Evolutionary conservation across 2,888 invertebrate genomes (phyloP).

Genomic region (Drosophila pseudotakahashii): DNA sequence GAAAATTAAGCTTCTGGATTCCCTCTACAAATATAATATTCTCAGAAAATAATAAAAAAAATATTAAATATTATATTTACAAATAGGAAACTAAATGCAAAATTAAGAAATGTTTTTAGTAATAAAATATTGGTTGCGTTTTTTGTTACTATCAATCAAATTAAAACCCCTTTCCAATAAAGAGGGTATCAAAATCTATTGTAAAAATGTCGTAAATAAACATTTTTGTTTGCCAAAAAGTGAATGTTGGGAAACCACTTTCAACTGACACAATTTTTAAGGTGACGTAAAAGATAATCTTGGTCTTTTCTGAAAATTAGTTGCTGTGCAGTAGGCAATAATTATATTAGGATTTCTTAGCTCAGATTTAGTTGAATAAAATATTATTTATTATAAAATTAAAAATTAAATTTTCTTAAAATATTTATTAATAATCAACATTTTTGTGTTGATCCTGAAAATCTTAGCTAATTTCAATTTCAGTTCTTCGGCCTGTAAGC

Average conservation of each 20-base stretch:
- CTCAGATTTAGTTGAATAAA: no score
- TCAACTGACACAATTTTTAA: no score
- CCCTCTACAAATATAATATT: background rate
- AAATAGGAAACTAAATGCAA: background rate
- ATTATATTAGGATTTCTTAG: no score
- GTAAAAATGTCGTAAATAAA: background rate
- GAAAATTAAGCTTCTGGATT: constrained; percentile 1
- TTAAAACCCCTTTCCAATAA: no score
- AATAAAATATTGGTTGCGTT: background rate
- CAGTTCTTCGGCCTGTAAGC: background rate
- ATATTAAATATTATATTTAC: background rate
- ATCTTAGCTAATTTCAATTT: background rate
- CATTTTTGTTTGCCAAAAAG: background rate
- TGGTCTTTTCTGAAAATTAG: no score
- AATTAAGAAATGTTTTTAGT: no score
- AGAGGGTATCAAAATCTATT: background rate
- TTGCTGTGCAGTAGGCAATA: no score
- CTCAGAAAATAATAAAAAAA: background rate
- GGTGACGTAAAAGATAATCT: no score
- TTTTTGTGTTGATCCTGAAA: background rate
- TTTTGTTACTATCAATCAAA: background rate
- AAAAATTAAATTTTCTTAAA: no score
- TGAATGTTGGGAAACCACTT: no score
- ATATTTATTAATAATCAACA: no score
- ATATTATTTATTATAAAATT: no score